phyloP scores from a whole-genome alignment of 2,113 vertebrate species.

The Mustelus asterias region DNA sequence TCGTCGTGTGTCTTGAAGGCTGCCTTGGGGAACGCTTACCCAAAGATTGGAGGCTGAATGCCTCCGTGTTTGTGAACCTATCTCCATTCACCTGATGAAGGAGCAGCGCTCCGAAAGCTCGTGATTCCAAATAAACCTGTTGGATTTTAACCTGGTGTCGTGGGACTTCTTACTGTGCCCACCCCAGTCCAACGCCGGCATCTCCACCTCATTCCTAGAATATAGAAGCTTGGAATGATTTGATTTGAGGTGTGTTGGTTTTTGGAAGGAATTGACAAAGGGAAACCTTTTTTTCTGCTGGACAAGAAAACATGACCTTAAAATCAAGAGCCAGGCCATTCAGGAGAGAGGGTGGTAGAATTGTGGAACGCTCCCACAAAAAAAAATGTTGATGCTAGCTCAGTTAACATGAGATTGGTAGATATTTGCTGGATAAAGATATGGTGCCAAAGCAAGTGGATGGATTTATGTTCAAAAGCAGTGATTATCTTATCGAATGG shows the following conservation, averaged over 20 bases:
- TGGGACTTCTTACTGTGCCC: too few species aligned
- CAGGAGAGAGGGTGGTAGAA: not conserved
- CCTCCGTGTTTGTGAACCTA: too few species aligned
- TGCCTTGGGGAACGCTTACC: too few species aligned
- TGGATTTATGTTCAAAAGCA: not conserved
- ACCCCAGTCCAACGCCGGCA: too few species aligned
- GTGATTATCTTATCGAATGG: not conserved
- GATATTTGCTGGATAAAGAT: not conserved
- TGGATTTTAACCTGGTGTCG: too few species aligned
- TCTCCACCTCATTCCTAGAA: too few species aligned
- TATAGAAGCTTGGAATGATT: not conserved
- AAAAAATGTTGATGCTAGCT: not conserved
- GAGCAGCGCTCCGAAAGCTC: too few species aligned
- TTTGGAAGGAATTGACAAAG: not conserved
- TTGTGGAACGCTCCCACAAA: not conserved
- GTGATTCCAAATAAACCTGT: too few species aligned
- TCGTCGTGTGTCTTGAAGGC: too few species aligned
- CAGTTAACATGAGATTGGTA: not conserved
- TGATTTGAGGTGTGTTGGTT: not conserved
- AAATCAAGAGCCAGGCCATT: not conserved
- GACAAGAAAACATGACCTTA: not conserved
- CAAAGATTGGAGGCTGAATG: too few species aligned
- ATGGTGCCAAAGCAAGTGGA: not conserved
- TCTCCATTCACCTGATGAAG: too few species aligned
- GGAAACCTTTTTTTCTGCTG: not conserved